Percentiles rank a stretch among this genome's conserved stretches.
Evolutionary conservation across 2,797 vertebrate species (phyloP).

Genomic region (Cossypha dichroa): DNA sequence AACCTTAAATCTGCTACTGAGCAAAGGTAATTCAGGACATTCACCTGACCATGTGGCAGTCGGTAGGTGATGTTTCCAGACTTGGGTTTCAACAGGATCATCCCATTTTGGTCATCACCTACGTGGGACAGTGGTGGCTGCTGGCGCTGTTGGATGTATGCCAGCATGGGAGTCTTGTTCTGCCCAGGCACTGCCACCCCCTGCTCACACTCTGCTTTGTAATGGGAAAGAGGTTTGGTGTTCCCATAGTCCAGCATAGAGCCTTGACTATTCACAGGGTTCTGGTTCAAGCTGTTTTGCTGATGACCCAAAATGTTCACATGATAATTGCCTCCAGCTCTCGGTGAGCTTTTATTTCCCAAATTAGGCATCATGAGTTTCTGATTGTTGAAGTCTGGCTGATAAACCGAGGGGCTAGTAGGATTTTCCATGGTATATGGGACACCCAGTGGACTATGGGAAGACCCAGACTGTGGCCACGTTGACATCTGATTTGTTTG

Average conservation of each 20-base stretch:
- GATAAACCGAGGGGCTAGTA: slow-evolving; percentile 87
- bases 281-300: slow-evolving; percentile 79
- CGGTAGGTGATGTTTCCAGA: slow-evolving; percentile 82
- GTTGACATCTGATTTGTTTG: slow-evolving; percentile 80
- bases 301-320: slow-evolving; percentile 86
- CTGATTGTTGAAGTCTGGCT: slow-evolving; percentile 86
- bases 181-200: slow-evolving; percentile 74
- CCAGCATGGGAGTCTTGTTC: slow-evolving; percentile 84
- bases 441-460: slow-evolving; percentile 84
- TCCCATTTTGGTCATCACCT: slow-evolving; percentile 78
- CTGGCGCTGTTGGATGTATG: slow-evolving; percentile 80
- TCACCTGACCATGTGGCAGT: slow-evolving; percentile 87
- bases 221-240: slow-evolving; percentile 95
- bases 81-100: slow-evolving; percentile 87
- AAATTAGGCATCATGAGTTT: slow-evolving; percentile 86
- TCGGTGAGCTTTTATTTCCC: slow-evolving; percentile 88
- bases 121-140: slow-evolving; percentile 70
- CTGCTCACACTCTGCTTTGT: slow-evolving; percentile 84
- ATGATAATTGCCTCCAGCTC: slow-evolving; percentile 85
- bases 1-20: neutral
- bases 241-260: slow-evolving; percentile 89
- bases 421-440: slow-evolving; percentile 89
- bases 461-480: slow-evolving; percentile 84
- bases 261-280: slow-evolving; percentile 73
- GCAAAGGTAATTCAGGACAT: neutral